A percentile compares a stretch with the other conserved stretches of the same genome.
Conservation (phyloP, 2,888 invertebrate genomes). For the Chymomyza fuscimana region DNA sequence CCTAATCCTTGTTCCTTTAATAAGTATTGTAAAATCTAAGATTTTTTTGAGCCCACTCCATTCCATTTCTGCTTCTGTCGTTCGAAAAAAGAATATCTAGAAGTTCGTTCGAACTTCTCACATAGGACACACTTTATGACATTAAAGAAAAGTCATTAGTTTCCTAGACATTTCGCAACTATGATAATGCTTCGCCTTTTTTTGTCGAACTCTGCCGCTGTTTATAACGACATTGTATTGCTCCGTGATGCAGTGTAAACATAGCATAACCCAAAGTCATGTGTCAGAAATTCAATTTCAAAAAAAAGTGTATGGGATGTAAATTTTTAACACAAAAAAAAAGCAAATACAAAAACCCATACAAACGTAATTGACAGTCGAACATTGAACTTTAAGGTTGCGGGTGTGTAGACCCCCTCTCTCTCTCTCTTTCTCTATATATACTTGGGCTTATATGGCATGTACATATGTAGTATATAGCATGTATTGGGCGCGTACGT, state of each 20-base stretch:
- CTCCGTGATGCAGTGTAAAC: conserved; percentile 10
- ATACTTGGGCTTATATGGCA: not conserved
- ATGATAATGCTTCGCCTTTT: too few species aligned
- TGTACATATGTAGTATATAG: not conserved
- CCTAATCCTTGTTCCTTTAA: too few species aligned
- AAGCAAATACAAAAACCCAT: not conserved
- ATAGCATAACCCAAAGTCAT: conserved; percentile 46
- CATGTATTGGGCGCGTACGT: conserved; percentile 57
- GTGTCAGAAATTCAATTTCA: conserved; percentile 64
- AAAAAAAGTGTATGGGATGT: not conserved
- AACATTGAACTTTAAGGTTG: conserved; percentile 60
- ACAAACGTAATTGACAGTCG: conserved; percentile 36
- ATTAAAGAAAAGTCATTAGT: too few species aligned
- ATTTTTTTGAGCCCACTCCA: too few species aligned
- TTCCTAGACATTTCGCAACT: too few species aligned
- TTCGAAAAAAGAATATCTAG: too few species aligned
- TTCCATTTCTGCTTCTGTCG: too few species aligned
- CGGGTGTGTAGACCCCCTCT: not conserved
- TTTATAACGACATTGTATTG: too few species aligned
- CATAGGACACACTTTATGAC: too few species aligned
- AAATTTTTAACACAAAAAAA: not conserved
- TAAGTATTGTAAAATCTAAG: too few species aligned
- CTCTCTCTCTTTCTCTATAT: not conserved
- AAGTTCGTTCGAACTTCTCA: too few species aligned
- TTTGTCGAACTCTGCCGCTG: too few species aligned